These are phyloP conservation scores for Drosophila ananassae DNA, from an alignment of 1,140 invertebrate genomes.

Conservation along the genomic window DNA sequence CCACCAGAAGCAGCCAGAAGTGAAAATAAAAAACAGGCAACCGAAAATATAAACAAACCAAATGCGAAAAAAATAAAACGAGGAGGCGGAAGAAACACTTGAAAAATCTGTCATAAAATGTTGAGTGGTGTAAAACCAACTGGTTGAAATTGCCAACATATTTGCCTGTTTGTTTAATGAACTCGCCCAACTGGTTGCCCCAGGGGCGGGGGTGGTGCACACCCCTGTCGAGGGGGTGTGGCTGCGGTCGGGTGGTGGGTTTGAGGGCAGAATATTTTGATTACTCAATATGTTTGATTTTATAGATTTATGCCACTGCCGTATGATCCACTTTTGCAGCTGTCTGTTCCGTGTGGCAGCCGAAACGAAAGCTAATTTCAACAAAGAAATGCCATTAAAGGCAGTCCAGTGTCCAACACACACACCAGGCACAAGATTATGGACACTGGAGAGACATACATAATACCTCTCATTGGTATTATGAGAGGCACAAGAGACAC, in stretches of 20 bases:
- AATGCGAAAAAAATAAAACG: slow-evolving; percentile 21
- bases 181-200: slow-evolving; percentile 37
- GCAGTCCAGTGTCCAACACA: slow-evolving; percentile 30
- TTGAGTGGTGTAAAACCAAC: slow-evolving; percentile 70
- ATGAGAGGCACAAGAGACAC: slow-evolving; percentile 44
- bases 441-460: no score
- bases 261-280: slow-evolving; percentile 53
- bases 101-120: slow-evolving; percentile 81
- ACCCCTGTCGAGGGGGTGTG: not conserved
- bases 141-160: slow-evolving; percentile 78
- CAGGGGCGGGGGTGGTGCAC: not conserved
- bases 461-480: no score
- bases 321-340: slow-evolving; percentile 63
- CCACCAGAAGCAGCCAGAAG: slow-evolving; percentile 39
- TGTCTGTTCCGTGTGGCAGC: slow-evolving; percentile 56
- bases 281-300: slow-evolving; percentile 83
- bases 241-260: slow-evolving; percentile 17
- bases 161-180: slow-evolving; percentile 80
- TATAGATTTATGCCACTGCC: slow-evolving; percentile 51
- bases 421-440: no score
- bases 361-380: slow-evolving; percentile 65
- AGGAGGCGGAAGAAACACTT: slow-evolving; percentile 60
- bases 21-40: slow-evolving; percentile 11
- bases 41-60: slow-evolving; percentile 1
- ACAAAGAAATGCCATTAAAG: slow-evolving; percentile 66